Evolutionary conservation across 2,888 invertebrate species (phyloP), one percentile per base, ranked within the genome.

Genomic region (Zonitis immaculata): DNA sequence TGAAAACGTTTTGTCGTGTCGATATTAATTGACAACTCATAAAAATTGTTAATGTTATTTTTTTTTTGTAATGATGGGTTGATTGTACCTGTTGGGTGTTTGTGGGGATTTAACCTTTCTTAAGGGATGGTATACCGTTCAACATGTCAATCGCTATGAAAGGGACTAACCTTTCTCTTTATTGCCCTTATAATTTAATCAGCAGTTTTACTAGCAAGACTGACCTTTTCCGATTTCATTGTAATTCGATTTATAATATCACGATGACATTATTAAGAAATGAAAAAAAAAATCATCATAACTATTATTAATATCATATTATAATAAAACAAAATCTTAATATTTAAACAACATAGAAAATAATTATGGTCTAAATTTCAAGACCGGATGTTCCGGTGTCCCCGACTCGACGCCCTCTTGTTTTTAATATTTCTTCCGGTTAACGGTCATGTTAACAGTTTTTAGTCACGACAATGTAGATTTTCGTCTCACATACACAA

Each of bases 121-220:
- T 61, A 55, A 16, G 47, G 44, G 52, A 49, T 27, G 42, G 35
- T n/a, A 5, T 26, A 6, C 14, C 43, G 28, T 62, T 61, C 60
- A 54, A 62, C 66, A 59, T 68, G 69, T 68, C 70, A 69, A 68
- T 69, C 64, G 68, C 58, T 64, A 64, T 65, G 63, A 65, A 65
- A 64, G 58, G 61, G 59, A 59, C 59, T 73, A 71, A 73, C 73
- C 73, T 73, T 73, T 72, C 65, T 68, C 57, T 71, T 71, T 71
- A 71, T 69, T 70, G 68, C 71, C 73, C 72, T 72, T 72, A 71
- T 71, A 73, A 73, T 73, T 73, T 72, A 73, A 73, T 73, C 73
- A 72, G 69, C 59, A 65, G 64, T 63, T 70, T 66, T 64, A 66
- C 65, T 64, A 61, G 64, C 64, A 68, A 70, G 69, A 65, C 56